Evolutionary conservation across 2,797 vertebrate species (phyloP).

Genomic region (Petrocephalus sullivani): DNA sequence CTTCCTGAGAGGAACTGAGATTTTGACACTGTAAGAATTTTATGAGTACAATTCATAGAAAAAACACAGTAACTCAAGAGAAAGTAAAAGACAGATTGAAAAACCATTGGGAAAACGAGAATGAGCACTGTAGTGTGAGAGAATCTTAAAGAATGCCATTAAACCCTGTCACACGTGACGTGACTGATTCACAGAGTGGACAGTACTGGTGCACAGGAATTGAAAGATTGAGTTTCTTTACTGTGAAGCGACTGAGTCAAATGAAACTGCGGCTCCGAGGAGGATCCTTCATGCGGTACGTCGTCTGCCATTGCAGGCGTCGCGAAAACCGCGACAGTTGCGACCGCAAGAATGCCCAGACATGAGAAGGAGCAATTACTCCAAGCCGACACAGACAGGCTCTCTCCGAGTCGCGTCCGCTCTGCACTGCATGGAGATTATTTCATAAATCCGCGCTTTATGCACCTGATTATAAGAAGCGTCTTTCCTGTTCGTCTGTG

Average conservation of each 20-base stretch:
- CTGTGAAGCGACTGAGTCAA: not conserved
- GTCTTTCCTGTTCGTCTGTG: not conserved
- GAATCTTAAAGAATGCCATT: not conserved
- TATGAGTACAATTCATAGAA: not conserved
- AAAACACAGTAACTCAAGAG: not conserved
- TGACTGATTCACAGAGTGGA: not conserved
- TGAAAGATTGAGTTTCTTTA: not conserved
- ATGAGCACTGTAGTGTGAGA: not conserved
- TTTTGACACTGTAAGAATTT: slow-evolving; percentile 2
- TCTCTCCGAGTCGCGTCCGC: not conserved
- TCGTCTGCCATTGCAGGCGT: not conserved
- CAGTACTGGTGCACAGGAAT: not conserved
- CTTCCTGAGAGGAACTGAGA: not conserved
- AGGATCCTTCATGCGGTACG: not conserved
- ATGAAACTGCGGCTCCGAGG: not conserved
- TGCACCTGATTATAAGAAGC: not conserved
- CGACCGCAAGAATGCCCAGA: slow-evolving; percentile 2
- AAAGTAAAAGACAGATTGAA: not conserved
- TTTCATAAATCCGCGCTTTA: slow-evolving; percentile 15
- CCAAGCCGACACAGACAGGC: not conserved
- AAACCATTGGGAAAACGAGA: not conserved
- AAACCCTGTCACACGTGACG: not conserved
- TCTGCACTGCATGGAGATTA: slow-evolving; percentile 5
- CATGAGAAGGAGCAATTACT: slow-evolving; percentile 14
- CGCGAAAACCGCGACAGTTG: slow-evolving; percentile 1